Percentiles rank a stretch among this genome's conserved stretches.
These are phyloP conservation scores for Antechinus flavipes DNA, from an alignment of 2,113 vertebrate species.

Conservation along the genomic window DNA sequence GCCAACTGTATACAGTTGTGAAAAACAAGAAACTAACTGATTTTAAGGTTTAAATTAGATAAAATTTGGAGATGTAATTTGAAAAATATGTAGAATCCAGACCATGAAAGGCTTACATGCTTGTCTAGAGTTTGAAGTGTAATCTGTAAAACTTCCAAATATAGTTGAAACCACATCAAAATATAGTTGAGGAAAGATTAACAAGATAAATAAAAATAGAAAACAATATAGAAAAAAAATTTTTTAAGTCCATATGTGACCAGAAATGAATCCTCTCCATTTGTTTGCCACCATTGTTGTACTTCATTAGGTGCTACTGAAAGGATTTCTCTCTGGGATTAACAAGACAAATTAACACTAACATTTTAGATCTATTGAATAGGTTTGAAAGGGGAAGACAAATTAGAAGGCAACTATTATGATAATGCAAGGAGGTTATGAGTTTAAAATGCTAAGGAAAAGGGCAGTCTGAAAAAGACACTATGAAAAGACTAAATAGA, in stretches of 20 bases:
- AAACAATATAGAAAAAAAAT: background rate
- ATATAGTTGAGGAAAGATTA: background rate
- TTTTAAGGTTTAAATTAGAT: background rate
- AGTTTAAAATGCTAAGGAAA: background rate
- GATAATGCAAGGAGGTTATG: background rate
- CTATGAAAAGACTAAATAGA: background rate
- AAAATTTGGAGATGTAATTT: background rate
- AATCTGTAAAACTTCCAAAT: background rate
- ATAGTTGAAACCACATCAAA: background rate
- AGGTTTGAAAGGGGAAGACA: background rate
- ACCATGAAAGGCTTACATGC: background rate
- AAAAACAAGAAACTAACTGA: background rate
- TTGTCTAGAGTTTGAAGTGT: background rate
- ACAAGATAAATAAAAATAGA: background rate
- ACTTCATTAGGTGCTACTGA: background rate
- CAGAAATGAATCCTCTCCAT: background rate
- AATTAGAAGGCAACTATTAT: background rate
- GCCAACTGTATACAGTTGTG: background rate
- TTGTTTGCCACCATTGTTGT: background rate
- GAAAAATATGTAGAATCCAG: background rate
- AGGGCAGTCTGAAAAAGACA: background rate
- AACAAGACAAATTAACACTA: background rate
- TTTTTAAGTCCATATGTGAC: background rate
- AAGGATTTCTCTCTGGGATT: background rate
- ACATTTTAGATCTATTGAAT: background rate